These are phyloP conservation scores for Pachyrhynchus sulphureomaculatus DNA, from an alignment of 1,140 invertebrate genomes.

Conservation along the genomic window DNA sequence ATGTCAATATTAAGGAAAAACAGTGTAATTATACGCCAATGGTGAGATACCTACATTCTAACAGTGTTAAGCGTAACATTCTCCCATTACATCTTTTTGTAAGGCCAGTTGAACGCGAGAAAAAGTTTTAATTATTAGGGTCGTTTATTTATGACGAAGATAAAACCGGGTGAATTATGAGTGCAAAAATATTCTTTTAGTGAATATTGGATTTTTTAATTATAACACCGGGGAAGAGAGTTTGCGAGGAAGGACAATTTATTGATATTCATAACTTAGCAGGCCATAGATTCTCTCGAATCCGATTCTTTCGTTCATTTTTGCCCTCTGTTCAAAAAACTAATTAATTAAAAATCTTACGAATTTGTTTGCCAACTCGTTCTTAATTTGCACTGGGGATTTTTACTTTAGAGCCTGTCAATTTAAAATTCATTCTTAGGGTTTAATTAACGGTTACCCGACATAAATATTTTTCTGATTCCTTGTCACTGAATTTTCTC, in stretches of 20 bases:
- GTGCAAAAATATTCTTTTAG: constrained; percentile 51
- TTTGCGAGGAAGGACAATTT: constrained; percentile 42
- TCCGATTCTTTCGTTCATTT: constrained; percentile 23
- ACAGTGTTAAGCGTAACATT: constrained; percentile 36
- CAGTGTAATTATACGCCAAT: no score
- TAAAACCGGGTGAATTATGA: constrained; percentile 52
- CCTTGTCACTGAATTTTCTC: no score
- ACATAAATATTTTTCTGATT: no score
- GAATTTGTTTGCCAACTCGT: constrained; percentile 17
- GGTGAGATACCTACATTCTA: background rate
- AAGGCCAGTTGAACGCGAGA: constrained; percentile 38
- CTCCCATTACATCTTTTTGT: constrained; percentile 49
- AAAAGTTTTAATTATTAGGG: constrained; percentile 54
- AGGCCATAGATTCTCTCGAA: constrained; percentile 27
- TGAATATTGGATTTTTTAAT: constrained; percentile 52
- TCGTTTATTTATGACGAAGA: constrained; percentile 53
- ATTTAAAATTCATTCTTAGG: no score
- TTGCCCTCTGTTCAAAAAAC: constrained; percentile 2
- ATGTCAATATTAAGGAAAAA: no score
- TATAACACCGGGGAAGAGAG: constrained; percentile 43
- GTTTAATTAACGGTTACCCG: no score
- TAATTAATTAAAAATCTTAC: constrained; percentile 27
- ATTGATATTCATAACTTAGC: constrained; percentile 50
- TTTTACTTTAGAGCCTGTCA: no score
- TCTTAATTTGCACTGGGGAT: background rate